Base-by-base conservation (phyloP, 2,113 vertebrate genomes). In the Vulpes ferrilata region DNA sequence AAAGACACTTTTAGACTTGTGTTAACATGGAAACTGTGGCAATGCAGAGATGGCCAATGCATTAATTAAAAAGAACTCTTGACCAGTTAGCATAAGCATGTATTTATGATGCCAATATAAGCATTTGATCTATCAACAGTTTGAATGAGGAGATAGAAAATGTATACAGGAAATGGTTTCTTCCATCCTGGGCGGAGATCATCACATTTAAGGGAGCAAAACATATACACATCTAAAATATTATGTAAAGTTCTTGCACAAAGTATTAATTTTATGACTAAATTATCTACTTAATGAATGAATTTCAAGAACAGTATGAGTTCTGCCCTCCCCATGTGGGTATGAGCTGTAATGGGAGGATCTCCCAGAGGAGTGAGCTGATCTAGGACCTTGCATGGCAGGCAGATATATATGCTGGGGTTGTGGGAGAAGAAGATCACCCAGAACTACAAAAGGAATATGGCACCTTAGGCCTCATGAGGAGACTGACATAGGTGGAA, bases 401-500 rank as follows among this genome's bases (percentile, higher is more conserved):
- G 9, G 22, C 55, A 43, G 22, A 17, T 48, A 7, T 43, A 2
- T 48, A 5, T 19, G 2, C 23, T 16, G 15, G 20, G 53, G 19
- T 17, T 27, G 0, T 2, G 12, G 2, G 35, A 67, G 20, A 59
- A 90, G 55, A 90, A 78, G 10, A 35, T 2, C 12, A 5, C 3
- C 16, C 15, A n/a, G 43, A 32, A 23, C 57, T 10, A 4, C 3
- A 11, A 30, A 62, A 74, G 57, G 0, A 71, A 32, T 0, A 15
- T 25, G 32, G 1, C 17, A 1, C 53, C 59, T 7, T 64, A 27
- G 8, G 35, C 19, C 20, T 60, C 7, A 35, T 17, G 11, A 85
- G 12, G 38, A 62, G 11, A 65, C 9, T 4, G 3, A 30, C 3
- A 22, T 1, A 1, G 11, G 11, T 51, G 4, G 4, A 59, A 10